Percentiles rank a stretch among this genome's conserved stretches.
Evolutionary conservation across 1,140 invertebrate species (phyloP).

Genomic region (Sitophilus oryzae): DNA sequence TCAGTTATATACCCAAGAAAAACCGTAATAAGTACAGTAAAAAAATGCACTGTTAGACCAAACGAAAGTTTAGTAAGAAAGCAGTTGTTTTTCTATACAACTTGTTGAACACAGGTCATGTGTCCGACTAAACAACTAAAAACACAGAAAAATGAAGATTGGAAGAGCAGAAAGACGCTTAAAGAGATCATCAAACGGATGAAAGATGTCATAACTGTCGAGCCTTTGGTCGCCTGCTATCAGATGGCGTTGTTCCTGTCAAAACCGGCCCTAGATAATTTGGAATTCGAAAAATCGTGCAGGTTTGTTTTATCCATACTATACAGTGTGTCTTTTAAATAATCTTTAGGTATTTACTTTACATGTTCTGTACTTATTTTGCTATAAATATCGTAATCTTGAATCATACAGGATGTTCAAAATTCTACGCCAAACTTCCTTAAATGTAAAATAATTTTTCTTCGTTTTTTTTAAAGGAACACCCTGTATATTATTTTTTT

Average conservation of each 20-base stretch:
- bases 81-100: neutral
- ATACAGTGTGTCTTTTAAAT: too few species aligned
- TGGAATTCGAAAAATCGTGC: constrained; percentile 41
- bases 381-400: too few species aligned
- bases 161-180: constrained; percentile 16
- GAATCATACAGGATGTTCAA: too few species aligned
- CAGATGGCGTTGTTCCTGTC: constrained; percentile 33
- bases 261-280: constrained; percentile 33
- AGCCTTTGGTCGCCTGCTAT: constrained; percentile 38
- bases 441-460: too few species aligned
- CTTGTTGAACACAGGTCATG: neutral
- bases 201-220: constrained; percentile 37
- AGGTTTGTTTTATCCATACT: constrained; percentile 17
- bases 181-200: constrained; percentile 27
- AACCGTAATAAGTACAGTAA: too few species aligned
- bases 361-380: too few species aligned
- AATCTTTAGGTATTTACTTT: too few species aligned
- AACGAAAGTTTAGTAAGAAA: neutral
- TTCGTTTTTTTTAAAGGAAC: too few species aligned
- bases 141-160: constrained; percentile 8
- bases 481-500: too few species aligned
- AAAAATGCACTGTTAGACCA: too few species aligned
- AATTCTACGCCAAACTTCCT: too few species aligned
- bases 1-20: too few species aligned
- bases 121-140: neutral